phyloP scores from a whole-genome alignment of 2,888 invertebrate species.

The Machimus rusticus region DNA sequence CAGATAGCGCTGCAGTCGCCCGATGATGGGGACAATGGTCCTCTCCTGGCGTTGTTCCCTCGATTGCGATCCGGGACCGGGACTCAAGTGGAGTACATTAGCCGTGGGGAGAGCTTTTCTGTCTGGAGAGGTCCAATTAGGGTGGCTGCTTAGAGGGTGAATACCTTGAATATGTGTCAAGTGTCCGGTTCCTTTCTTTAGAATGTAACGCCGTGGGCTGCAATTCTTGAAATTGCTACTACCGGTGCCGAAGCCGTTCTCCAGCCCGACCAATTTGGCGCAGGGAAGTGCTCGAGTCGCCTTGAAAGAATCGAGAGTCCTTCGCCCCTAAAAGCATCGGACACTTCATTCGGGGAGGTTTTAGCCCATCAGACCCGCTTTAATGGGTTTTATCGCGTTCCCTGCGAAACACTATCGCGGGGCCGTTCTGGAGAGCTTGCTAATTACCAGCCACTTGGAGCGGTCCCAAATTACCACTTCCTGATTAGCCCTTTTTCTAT shows the following conservation, averaged over 20 bases:
- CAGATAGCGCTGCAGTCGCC: constrained; percentile 4
- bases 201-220: constrained; percentile 8
- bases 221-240: constrained; percentile 22
- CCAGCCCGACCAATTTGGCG: constrained; percentile 7
- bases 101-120: not conserved
- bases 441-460: constrained; percentile 2
- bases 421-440: not conserved
- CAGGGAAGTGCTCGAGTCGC: not conserved
- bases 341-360: constrained; percentile 3
- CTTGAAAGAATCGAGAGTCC: constrained; percentile 29
- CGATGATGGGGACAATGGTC: constrained; percentile 12
- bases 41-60: constrained; percentile 4
- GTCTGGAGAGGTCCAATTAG: constrained; percentile 29
- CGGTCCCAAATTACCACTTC: constrained; percentile 18
- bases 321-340: constrained; percentile 27
- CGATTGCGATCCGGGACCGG: not conserved
- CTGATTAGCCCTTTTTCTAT: constrained; percentile 16
- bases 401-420: not conserved
- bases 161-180: constrained; percentile 35
- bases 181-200: constrained; percentile 31
- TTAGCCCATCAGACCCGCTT: not conserved
- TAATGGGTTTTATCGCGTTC: not conserved
- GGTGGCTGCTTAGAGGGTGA: constrained; percentile 21
- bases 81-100: constrained; percentile 19
- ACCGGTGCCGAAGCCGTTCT: not conserved